These are phyloP conservation scores for Lepidotrigona ventralis DNA, from an alignment of 1,140 invertebrate genomes.

Conservation along the genomic window DNA sequence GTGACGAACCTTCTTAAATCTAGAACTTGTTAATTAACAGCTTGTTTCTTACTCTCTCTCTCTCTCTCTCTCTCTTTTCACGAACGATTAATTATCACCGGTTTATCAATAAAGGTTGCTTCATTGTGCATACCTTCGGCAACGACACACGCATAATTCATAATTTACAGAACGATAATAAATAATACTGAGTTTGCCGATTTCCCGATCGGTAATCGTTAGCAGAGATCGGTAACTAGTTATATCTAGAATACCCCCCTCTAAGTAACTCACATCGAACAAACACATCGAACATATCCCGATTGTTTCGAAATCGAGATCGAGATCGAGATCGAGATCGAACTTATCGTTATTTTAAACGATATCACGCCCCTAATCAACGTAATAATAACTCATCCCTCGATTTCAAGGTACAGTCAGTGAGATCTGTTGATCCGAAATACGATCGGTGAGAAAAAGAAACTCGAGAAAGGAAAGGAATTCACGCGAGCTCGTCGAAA, in stretches of 20 bases:
- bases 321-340: no score
- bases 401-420: background rate
- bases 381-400: background rate
- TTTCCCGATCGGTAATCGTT: background rate
- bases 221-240: background rate
- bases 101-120: no score
- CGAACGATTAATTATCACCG: background rate
- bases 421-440: background rate
- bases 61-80: background rate
- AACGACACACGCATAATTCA: background rate
- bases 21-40: background rate
- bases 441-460: background rate
- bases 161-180: background rate
- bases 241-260: background rate
- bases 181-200: conserved; percentile 35
- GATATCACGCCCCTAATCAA: no score
- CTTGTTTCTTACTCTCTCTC: background rate
- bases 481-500: background rate
- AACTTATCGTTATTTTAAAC: no score
- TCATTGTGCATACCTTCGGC: background rate
- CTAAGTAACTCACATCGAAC: background rate
- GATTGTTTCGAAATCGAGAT: background rate
- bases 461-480: background rate
- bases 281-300: background rate
- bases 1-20: background rate